phyloP scores from a whole-genome alignment of 35 echinoderm and acorn worm species.

The Amphiura filiformis region DNA sequence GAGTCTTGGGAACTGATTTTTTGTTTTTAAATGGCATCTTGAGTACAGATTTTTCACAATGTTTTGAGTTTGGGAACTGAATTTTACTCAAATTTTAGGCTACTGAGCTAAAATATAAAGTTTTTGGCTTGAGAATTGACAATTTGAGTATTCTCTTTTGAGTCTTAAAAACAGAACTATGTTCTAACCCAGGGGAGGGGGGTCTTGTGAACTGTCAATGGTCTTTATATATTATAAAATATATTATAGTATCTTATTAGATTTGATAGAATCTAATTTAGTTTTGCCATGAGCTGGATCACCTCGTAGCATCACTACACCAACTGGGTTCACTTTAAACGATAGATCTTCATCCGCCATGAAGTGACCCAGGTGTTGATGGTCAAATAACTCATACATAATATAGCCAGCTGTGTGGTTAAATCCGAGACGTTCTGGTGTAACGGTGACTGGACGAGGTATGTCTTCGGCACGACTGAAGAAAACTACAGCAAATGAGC shows the following conservation, averaged over 20 bases:
- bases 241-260: background rate
- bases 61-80: no score
- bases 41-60: no score
- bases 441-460: conserved; percentile 38
- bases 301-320: conserved; percentile 65
- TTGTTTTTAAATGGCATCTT: no score
- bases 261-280: background rate
- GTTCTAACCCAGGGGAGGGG: no score
- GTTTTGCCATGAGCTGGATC: conserved; percentile 18
- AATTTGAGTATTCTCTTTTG: no score
- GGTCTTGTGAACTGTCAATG: no score
- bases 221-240: no score
- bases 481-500: conserved; percentile 55
- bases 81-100: no score
- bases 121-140: no score
- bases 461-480: conserved; percentile 42
- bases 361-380: conserved; percentile 53
- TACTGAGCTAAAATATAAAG: background rate
- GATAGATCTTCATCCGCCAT: conserved; percentile 17
- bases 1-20: no score
- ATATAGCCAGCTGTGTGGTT: conserved; percentile 16
- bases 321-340: conserved; percentile 52
- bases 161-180: no score
- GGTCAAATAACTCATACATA: conserved; percentile 62
- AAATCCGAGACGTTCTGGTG: conserved; percentile 34